Conservation (phyloP, 2,888 invertebrate species). For the Drosophila setosimentum region DNA sequence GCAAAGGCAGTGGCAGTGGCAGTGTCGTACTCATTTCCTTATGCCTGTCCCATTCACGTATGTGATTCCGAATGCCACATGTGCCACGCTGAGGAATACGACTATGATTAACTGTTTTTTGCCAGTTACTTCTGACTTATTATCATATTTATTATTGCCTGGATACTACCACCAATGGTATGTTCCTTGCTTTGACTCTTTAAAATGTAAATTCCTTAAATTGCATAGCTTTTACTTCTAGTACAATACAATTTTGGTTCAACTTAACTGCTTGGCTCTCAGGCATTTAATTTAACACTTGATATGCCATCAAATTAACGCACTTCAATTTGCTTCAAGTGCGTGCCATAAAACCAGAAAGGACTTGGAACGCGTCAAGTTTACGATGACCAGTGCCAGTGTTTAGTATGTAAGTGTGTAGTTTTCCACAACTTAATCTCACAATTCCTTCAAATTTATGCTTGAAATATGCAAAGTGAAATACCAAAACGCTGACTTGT, state of each 20-base stretch:
- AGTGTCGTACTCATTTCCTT: constrained; percentile 42
- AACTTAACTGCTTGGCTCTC: constrained; percentile 47
- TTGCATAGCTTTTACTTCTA: constrained; percentile 22
- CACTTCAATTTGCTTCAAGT: constrained; percentile 64
- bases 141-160: constrained; percentile 56
- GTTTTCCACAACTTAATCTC: constrained; percentile 62
- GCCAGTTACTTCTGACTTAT: constrained; percentile 66
- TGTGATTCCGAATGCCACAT: constrained; percentile 54
- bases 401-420: constrained; percentile 14
- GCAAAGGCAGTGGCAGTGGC: constrained; percentile 48
- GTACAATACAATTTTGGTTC: constrained; percentile 43
- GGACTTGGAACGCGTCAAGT: constrained; percentile 43
- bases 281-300: constrained; percentile 60
- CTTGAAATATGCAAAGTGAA: constrained; percentile 56
- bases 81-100: constrained; percentile 45
- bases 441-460: constrained; percentile 69
- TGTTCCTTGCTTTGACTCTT: constrained; percentile 31
- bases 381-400: constrained; percentile 54
- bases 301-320: constrained; percentile 55
- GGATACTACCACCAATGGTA: background rate
- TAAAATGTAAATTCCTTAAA: constrained; percentile 62
- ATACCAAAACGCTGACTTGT: constrained; percentile 16
- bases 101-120: constrained; percentile 70
- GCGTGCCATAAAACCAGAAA: constrained; percentile 52
- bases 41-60: constrained; percentile 1